A percentile compares a stretch with the other conserved stretches of the same genome.
phyloP scores from a whole-genome alignment of 2,113 vertebrate genomes.

The Scomber colias region DNA sequence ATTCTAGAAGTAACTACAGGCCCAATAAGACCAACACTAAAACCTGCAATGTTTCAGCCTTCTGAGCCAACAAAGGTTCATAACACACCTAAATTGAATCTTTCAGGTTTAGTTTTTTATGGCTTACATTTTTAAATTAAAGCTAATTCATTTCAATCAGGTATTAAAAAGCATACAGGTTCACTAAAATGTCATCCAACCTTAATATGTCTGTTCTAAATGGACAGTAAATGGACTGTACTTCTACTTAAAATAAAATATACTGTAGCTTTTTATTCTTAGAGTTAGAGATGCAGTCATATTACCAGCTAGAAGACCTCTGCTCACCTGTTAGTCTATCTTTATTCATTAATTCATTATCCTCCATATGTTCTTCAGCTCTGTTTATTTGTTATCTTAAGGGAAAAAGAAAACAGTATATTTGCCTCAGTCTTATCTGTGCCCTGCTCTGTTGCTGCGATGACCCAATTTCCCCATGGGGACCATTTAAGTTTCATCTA shows the following conservation, averaged over 20 bases:
- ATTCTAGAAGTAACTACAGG: too few relatives aligned
- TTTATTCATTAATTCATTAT: neutral
- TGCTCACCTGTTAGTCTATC: neutral
- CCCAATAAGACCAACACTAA: neutral
- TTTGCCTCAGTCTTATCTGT: neutral
- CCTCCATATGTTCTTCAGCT: neutral
- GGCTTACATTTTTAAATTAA: too few relatives aligned
- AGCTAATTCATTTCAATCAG: neutral
- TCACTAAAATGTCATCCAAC: neutral
- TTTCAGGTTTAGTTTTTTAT: too few relatives aligned
- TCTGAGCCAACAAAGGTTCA: neutral
- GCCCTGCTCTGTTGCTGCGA: constrained; percentile 14
- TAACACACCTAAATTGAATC: too few relatives aligned
- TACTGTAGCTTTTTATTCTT: neutral
- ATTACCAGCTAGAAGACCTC: neutral
- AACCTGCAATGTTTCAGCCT: neutral
- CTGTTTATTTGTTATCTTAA: constrained; percentile 12
- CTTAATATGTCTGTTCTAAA: neutral
- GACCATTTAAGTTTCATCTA: constrained; percentile 38
- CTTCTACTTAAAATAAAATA: neutral
- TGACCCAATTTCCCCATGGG: constrained; percentile 43
- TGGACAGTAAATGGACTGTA: too few relatives aligned
- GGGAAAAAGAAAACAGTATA: neutral
- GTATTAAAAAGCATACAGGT: neutral
- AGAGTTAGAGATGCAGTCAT: neutral